Conservation (phyloP, 2,888 invertebrate genomes). For the Oasisia sp. region DNA sequence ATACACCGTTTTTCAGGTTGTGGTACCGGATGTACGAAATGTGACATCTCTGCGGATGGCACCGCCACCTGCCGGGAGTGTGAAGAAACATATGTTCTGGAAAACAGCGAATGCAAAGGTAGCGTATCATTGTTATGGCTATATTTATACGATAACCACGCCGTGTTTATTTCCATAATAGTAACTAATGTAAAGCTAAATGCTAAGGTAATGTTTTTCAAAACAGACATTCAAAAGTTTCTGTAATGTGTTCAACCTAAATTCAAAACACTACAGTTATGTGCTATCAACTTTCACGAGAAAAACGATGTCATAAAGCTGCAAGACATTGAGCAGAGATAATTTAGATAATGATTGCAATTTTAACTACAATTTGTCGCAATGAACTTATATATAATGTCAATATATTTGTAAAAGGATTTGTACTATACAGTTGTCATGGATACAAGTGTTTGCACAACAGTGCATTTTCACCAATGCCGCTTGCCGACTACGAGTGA, state of each 20-base stretch:
- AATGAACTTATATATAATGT: neutral
- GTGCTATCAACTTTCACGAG: too few relatives aligned
- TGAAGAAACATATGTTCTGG: neutral
- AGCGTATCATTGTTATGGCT: neutral
- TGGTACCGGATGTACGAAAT: neutral
- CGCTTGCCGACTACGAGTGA: neutral
- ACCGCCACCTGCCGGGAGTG: neutral
- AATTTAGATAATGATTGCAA: too few relatives aligned
- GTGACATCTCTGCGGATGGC: neutral
- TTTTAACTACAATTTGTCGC: too few relatives aligned
- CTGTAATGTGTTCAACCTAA: too few relatives aligned
- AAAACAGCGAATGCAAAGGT: conserved; percentile 4
- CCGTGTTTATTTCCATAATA: too few relatives aligned
- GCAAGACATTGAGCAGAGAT: too few relatives aligned
- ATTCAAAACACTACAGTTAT: too few relatives aligned
- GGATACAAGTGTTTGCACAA: neutral
- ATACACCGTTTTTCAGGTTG: neutral
- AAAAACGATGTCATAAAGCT: too few relatives aligned
- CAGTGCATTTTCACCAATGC: neutral
- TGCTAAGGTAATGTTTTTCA: too few relatives aligned
- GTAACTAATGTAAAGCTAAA: too few relatives aligned
- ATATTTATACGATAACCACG: neutral
- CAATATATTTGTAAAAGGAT: neutral
- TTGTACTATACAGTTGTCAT: neutral
- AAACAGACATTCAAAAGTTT: too few relatives aligned